Evolutionary conservation across 2,113 vertebrate species (phyloP).

Genomic region (Forbesichthys agassizii): DNA sequence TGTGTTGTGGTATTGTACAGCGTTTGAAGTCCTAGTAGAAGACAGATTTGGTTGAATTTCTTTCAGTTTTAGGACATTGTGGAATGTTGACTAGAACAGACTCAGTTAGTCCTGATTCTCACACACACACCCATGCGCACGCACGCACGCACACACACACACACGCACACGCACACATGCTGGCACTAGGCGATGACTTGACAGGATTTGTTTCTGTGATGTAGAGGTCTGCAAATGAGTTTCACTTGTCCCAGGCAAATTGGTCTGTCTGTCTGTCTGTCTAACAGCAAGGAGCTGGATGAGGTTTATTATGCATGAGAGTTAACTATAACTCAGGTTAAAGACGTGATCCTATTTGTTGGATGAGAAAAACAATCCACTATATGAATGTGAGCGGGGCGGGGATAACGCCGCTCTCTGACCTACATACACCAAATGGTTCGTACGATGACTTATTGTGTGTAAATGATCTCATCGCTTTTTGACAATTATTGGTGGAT

Average conservation of each 20-base stretch:
- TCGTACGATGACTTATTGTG: slow-evolving; percentile 41
- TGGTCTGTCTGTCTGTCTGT: slow-evolving; percentile 8
- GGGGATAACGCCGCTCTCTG: slow-evolving; percentile 33
- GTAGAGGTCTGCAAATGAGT: slow-evolving; percentile 28
- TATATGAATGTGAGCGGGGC: neutral
- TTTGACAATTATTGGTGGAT: slow-evolving; percentile 4
- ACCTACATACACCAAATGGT: slow-evolving; percentile 44
- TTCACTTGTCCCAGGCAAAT: slow-evolving; percentile 10
- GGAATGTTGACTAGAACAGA: slow-evolving; percentile 51
- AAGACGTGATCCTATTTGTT: neutral
- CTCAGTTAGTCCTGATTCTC: slow-evolving; percentile 36
- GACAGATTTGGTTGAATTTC: slow-evolving; percentile 43
- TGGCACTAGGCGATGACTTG: neutral
- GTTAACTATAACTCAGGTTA: neutral
- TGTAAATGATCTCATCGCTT: slow-evolving; percentile 47
- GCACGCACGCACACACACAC: slow-evolving; percentile 11
- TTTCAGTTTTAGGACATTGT: slow-evolving; percentile 35
- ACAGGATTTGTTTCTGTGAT: slow-evolving; percentile 32
- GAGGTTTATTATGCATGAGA: too few species aligned
- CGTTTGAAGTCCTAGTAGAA: slow-evolving; percentile 54
- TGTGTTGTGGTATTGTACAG: slow-evolving; percentile 34
- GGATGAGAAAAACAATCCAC: neutral
- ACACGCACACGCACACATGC: slow-evolving; percentile 9
- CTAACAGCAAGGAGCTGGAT: neutral
- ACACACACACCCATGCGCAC: slow-evolving; percentile 5